Percentiles rank a stretch among this genome's conserved stretches.
Evolutionary conservation across 92 coral and sea anemone genomes (phyloP).

Genomic region (Palythoa grandis): DNA sequence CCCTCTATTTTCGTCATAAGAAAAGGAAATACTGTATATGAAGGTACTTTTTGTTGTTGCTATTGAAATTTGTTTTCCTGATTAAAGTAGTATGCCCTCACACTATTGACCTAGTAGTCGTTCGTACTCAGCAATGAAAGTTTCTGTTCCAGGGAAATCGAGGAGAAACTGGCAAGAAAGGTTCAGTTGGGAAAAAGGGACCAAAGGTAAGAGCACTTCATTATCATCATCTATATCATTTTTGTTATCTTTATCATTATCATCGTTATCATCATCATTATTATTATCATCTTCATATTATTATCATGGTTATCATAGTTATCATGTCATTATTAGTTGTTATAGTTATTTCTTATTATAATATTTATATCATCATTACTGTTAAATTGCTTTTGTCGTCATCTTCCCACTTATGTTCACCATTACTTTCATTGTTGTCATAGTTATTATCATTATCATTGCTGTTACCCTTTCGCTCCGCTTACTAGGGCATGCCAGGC

Average conservation of each 20-base stretch:
- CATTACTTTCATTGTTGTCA: neutral
- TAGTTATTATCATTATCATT: neutral
- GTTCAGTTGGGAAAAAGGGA: neutral
- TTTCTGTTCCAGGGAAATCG: neutral
- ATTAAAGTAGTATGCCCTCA: neutral
- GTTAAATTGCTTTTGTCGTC: neutral
- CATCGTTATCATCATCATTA: neutral
- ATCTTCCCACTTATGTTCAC: too few relatives aligned
- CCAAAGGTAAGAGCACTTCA: neutral
- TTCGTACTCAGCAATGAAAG: neutral
- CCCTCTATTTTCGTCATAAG: too few relatives aligned
- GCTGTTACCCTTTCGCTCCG: too few relatives aligned
- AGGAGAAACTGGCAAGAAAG: conserved; percentile 9
- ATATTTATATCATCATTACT: neutral
- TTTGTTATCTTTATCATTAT: neutral
- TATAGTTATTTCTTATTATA: too few relatives aligned
- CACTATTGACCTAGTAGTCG: neutral
- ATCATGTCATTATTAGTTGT: too few relatives aligned
- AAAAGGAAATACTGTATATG: too few relatives aligned
- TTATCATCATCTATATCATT: neutral
- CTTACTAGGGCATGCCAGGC: neutral
- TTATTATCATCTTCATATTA: neutral
- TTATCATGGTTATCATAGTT: neutral
- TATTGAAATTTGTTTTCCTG: too few relatives aligned
- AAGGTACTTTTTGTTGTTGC: too few relatives aligned